A percentile compares a stretch with the other conserved stretches of the same genome.
Evolutionary conservation across 92 coral and sea anemone genomes (phyloP).

Genomic region (Porites lobata): DNA sequence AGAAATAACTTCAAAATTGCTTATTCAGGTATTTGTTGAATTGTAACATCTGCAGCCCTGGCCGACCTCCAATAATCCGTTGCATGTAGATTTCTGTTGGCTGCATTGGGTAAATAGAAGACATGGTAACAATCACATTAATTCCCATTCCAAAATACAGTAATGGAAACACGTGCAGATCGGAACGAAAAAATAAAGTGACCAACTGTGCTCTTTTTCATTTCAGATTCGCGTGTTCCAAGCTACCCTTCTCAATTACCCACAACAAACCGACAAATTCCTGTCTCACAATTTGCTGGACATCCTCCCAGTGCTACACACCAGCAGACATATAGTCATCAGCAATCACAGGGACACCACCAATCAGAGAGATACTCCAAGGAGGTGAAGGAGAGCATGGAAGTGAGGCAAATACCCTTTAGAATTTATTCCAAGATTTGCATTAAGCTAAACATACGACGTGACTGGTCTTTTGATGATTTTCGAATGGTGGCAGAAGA

Average conservation of each 20-base stretch:
- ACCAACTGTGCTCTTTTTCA: too few species aligned
- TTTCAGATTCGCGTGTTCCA: too few species aligned
- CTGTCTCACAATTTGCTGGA: background rate
- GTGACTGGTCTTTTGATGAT: slow-evolving; percentile 36
- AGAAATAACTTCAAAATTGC: too few species aligned
- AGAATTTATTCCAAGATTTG: slow-evolving; percentile 28
- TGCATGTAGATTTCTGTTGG: too few species aligned
- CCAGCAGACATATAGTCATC: background rate
- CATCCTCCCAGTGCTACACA: background rate
- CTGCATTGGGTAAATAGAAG: too few species aligned
- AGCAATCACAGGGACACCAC: background rate
- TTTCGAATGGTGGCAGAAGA: slow-evolving; percentile 52
- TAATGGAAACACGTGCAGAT: too few species aligned
- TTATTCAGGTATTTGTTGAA: too few species aligned
- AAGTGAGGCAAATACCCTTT: slow-evolving; percentile 2
- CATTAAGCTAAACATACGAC: slow-evolving; percentile 18
- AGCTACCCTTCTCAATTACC: background rate
- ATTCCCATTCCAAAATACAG: background rate
- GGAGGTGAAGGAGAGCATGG: background rate
- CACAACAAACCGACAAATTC: background rate
- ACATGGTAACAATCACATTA: too few species aligned
- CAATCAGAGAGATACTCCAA: background rate
- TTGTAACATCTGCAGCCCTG: too few species aligned
- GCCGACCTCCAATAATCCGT: too few species aligned
- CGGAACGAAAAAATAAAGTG: background rate